Evolutionary conservation across 2,113 vertebrate species (phyloP).

Genomic region (Amphilophus citrinellus): DNA sequence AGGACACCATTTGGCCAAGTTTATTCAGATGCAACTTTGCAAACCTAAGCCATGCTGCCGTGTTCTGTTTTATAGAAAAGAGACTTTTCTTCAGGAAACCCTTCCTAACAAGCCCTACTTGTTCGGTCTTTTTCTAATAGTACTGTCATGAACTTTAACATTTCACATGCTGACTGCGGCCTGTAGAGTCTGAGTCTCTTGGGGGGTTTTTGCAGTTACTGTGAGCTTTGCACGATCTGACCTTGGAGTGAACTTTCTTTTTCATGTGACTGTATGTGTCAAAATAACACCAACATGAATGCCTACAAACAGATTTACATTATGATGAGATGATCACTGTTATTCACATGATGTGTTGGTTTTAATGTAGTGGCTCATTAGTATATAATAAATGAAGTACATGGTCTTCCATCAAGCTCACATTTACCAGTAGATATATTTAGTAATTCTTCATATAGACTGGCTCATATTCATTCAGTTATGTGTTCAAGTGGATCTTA

Average conservation of each 20-base stretch:
- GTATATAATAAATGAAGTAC: neutral
- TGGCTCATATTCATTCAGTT: neutral
- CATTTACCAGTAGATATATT: neutral
- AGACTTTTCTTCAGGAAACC: neutral
- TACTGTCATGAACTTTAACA: neutral
- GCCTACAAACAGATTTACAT: neutral
- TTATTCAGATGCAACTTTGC: neutral
- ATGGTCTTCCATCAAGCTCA: neutral
- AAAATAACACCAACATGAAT: neutral
- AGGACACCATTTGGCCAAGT: neutral
- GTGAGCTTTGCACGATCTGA: neutral
- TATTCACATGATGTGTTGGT: neutral
- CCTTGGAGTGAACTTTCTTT: accelerated
- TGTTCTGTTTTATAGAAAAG: neutral
- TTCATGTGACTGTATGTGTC: neutral
- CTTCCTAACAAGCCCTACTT: neutral
- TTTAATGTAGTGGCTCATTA: neutral
- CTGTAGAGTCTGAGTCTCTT: neutral
- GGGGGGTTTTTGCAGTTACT: neutral
- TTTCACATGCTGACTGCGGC: neutral
- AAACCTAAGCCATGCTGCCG: neutral
- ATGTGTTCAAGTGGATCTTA: neutral
- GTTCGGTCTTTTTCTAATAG: neutral
- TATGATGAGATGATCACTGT: neutral
- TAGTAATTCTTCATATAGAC: slow-evolving; percentile 12